Evolutionary conservation across 35 echinoderm and acorn worm genomes (phyloP).

Genomic region (Anneissia japonica): DNA sequence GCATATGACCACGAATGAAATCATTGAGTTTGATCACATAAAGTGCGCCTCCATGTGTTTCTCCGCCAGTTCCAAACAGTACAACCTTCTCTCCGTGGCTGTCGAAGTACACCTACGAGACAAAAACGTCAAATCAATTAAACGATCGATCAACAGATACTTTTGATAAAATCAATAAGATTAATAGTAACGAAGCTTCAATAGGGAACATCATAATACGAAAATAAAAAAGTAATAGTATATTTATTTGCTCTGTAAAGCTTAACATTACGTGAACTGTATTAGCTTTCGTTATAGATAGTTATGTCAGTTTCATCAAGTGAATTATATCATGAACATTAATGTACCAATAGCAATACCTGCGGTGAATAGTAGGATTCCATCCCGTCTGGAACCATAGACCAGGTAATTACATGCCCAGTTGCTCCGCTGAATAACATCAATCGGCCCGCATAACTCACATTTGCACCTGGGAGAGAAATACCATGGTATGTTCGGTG

Average conservation of each 20-base stretch:
- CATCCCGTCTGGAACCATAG: conserved; percentile 59
- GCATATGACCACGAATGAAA: conserved; percentile 26
- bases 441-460: conserved; percentile 41
- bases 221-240: no score
- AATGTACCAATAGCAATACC: no score
- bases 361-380: conserved; percentile 97
- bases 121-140: neutral
- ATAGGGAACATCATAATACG: no score
- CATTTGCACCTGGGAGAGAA: conserved; percentile 60
- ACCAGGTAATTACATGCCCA: conserved; percentile 43
- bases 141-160: no score
- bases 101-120: conserved; percentile 62
- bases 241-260: no score
- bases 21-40: conserved; percentile 47
- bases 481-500: no score
- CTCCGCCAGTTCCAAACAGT: conserved; percentile 86
- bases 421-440: conserved; percentile 68
- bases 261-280: no score
- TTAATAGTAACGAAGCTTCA: neutral
- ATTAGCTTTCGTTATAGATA: no score
- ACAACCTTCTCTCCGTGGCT: conserved; percentile 45
- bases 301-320: no score
- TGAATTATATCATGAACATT: no score
- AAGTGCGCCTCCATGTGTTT: conserved; percentile 68
- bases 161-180: neutral